Percentiles rank a stretch among this genome's conserved stretches.
Evolutionary conservation across 2,113 vertebrate species (phyloP).

Genomic region (Sylvilagus bachmani): DNA sequence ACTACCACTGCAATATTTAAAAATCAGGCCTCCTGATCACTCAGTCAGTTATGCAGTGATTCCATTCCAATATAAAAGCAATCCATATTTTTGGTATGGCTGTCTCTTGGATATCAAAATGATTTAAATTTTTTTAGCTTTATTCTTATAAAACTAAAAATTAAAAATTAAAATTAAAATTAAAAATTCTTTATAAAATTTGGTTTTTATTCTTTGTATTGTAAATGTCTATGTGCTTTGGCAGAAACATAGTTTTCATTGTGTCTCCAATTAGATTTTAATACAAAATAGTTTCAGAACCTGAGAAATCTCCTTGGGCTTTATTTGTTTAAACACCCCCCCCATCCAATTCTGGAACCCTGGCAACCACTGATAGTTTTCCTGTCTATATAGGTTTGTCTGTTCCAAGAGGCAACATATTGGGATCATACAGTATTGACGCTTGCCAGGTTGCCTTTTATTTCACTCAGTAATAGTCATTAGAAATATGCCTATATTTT

Average conservation of each 20-base stretch:
- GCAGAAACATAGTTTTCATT: background rate
- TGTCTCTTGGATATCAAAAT: too few species aligned
- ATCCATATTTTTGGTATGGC: too few species aligned
- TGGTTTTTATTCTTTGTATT: background rate
- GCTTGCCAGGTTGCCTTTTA: background rate
- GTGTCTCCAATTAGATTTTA: background rate
- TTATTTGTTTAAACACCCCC: background rate
- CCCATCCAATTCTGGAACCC: background rate
- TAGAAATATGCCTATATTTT: background rate
- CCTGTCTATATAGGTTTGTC: background rate
- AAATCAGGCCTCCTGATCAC: background rate
- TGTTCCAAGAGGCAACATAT: background rate
- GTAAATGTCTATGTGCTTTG: background rate
- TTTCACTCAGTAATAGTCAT: background rate
- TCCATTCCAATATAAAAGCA: background rate
- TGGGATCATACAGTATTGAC: background rate
- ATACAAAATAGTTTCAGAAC: background rate
- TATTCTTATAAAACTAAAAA: background rate
- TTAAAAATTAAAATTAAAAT: too few species aligned
- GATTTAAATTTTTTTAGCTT: background rate
- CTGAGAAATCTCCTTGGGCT: background rate
- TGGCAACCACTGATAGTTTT: background rate
- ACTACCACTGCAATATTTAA: background rate
- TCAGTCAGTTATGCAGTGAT: background rate
- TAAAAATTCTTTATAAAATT: too few species aligned